Base-by-base conservation (phyloP, 2,113 vertebrate genomes). In the Colistium nudipinnis region DNA sequence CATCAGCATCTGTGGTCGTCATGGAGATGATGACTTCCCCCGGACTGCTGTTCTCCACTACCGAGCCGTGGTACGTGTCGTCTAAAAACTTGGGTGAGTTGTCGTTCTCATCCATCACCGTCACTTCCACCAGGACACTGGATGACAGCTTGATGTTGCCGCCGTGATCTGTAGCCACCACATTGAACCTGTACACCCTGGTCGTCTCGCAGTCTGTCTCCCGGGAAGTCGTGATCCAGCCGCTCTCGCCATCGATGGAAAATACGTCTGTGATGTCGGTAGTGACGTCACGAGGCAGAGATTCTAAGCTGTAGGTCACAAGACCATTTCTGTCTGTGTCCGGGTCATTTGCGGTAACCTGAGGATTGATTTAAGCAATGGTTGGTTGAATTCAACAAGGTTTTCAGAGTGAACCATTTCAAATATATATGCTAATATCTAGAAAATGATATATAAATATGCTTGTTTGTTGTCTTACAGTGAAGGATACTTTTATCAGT, bases 331-430 rank as follows among this genome's bases (percentile, higher is more conserved):
- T 91, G 44, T 97, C 95, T 1, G 91, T 95, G 88, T 99, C 98
- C n/a, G 95, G 94, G 81, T 99, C 97, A 0, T 94, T 98, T 60
- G 98, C 98, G 0, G 96, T 99, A 64, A 98, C 96, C 87, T 99
- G 94, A 68, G 93, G 94, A 57, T 36, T 12, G 9, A 44, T 0
- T 28, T 27, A 9, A 48, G 47, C 14, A 16, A 16, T 16, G 14
- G 36, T n/a, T n/a, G n/a, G n/a, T n/a, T n/a, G n/a, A n/a, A n/a
- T n/a, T n/a, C n/a, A n/a, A n/a, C n/a, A n/a, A n/a, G n/a, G n/a
- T n/a, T n/a, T n/a, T n/a, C n/a, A n/a, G n/a, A n/a, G n/a, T n/a
- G n/a, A n/a, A n/a, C n/a, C n/a, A n/a, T n/a, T n/a, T n/a, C n/a
- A n/a, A n/a, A n/a, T n/a, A n/a, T n/a, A n/a, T n/a, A n/a, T n/a